Evolutionary conservation across 2,113 vertebrate species (phyloP).

Genomic region (Patagioenas fasciata): DNA sequence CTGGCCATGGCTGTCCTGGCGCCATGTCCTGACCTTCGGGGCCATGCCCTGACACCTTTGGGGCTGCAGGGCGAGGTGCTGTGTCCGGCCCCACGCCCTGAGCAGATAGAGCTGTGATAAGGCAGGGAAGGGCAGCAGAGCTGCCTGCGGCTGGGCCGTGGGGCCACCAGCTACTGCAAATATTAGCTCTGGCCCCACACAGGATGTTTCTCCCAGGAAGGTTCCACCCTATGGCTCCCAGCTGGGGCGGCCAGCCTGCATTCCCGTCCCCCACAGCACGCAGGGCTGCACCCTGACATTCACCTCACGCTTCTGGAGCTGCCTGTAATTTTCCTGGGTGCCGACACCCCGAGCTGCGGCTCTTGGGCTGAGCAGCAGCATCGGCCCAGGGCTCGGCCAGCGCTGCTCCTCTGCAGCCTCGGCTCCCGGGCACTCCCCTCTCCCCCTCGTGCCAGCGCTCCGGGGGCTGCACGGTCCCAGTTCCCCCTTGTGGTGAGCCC

Average conservation of each 20-base stretch:
- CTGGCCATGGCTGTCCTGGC: not conserved
- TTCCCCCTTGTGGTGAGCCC: not conserved
- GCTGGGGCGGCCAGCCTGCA: not conserved
- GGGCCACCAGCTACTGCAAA: not conserved
- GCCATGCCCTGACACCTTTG: no score
- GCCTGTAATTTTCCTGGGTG: not conserved
- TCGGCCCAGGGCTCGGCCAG: not conserved
- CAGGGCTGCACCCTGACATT: not conserved
- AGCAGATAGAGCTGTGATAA: not conserved
- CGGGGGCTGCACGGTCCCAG: rapidly evolving
- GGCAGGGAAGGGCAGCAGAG: not conserved
- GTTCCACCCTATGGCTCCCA: not conserved
- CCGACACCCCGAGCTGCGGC: not conserved
- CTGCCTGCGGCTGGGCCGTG: not conserved
- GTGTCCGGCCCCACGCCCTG: not conserved
- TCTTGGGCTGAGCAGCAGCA: not conserved
- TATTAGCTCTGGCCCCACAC: not conserved
- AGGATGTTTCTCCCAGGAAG: not conserved
- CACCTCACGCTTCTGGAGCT: not conserved
- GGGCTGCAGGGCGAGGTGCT: not conserved
- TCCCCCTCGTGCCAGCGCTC: rapidly evolving
- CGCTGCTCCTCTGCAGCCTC: not conserved
- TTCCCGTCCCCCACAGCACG: not conserved
- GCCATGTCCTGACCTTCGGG: not conserved
- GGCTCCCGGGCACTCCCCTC: not conserved